A percentile compares a stretch with the other conserved stretches of the same genome.
phyloP scores from a whole-genome alignment of 2,113 vertebrate genomes.

The Misgurnus anguillicaudatus region DNA sequence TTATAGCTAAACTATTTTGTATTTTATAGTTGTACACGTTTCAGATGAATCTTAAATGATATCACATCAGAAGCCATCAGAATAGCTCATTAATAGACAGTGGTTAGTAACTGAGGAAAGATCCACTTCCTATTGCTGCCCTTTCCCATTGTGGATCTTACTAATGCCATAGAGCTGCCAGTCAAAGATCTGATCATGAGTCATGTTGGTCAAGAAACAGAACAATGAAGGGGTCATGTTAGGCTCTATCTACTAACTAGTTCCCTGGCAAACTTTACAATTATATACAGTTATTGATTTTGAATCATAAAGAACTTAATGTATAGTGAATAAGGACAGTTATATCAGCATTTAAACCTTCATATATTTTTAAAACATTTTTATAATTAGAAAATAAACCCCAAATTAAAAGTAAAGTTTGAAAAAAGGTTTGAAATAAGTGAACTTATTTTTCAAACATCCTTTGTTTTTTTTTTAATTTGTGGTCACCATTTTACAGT shows the following conservation, averaged over 20 bases:
- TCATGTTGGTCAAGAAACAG: slow-evolving; percentile 84
- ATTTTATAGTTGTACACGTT: neutral
- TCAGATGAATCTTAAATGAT: neutral
- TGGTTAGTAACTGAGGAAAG: slow-evolving; percentile 66
- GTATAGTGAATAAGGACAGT: neutral
- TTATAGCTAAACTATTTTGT: neutral
- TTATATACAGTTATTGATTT: neutral
- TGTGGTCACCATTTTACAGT: neutral
- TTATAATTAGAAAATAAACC: neutral
- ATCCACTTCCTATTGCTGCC: slow-evolving; percentile 85
- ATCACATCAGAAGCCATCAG: neutral
- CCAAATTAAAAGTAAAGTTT: too few relatives aligned
- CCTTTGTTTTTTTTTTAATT: neutral
- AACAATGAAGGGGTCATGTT: slow-evolving; percentile 83
- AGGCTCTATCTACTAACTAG: slow-evolving; percentile 72
- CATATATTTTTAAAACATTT: neutral
- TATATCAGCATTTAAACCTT: neutral
- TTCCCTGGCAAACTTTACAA: slow-evolving; percentile 13
- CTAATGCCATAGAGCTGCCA: slow-evolving; percentile 76
- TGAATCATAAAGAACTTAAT: neutral
- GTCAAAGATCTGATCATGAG: slow-evolving; percentile 81
- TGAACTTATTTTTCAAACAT: too few relatives aligned
- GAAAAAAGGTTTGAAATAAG: too few relatives aligned
- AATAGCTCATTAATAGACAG: slow-evolving; percentile 25
- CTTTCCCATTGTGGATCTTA: slow-evolving; percentile 80